A percentile compares a stretch with the other conserved stretches of the same genome.
Conservation (phyloP, 1,140 invertebrate species). For the Hylyphantes graminicola region DNA sequence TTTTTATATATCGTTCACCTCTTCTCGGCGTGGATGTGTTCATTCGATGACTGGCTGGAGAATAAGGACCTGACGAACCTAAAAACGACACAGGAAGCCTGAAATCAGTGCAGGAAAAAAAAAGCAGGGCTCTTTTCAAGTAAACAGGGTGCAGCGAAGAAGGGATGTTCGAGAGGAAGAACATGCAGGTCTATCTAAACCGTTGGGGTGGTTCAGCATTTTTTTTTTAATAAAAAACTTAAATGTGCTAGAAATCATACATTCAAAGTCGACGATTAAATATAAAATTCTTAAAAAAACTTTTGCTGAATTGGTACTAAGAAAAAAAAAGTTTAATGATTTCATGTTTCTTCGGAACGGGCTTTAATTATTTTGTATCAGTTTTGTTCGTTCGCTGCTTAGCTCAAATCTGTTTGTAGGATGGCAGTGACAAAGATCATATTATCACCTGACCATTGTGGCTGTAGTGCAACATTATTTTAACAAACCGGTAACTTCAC, state of each 20-base stretch:
- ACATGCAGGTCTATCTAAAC: conserved; percentile 10
- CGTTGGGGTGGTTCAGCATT: not conserved
- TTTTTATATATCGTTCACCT: conserved; percentile 63
- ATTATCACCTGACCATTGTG: too few species aligned
- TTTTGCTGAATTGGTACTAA: too few species aligned
- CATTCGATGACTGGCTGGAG: conserved; percentile 69
- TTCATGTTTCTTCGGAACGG: too few species aligned
- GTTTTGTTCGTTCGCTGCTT: too few species aligned
- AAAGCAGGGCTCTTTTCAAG: conserved; percentile 52
- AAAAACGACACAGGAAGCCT: conserved; percentile 64
- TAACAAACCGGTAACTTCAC: too few species aligned
- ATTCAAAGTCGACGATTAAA: not conserved
- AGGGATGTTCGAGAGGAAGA: conserved; percentile 46
- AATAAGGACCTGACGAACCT: conserved; percentile 71
- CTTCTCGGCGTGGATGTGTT: conserved; percentile 65
- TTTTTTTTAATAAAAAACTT: not conserved
- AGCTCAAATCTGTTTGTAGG: too few species aligned
- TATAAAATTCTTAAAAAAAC: too few species aligned
- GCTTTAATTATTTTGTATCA: too few species aligned
- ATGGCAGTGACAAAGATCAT: too few species aligned
- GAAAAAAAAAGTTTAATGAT: too few species aligned
- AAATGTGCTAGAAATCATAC: not conserved
- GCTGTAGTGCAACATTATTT: too few species aligned
- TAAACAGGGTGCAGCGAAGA: conserved; percentile 48
- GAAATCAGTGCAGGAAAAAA: conserved; percentile 59